Percentiles rank a stretch among this genome's conserved stretches.
Evolutionary conservation across 2,113 vertebrate genomes (phyloP).

Genomic region (Crypturellus undulatus): DNA sequence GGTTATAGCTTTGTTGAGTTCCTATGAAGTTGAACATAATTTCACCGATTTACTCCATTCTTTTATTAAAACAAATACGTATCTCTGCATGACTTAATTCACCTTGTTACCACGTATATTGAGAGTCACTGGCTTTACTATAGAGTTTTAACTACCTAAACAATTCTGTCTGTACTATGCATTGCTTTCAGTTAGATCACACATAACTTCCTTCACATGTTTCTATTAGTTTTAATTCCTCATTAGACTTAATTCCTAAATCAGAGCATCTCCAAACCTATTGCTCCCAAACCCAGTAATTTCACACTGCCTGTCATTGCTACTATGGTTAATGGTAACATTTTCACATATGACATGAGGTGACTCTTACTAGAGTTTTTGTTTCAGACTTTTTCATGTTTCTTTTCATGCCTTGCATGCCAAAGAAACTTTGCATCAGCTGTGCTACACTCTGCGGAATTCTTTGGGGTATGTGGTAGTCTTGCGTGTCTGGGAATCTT

Average conservation of each 20-base stretch:
- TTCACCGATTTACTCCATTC: not conserved
- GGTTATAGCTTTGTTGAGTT: not conserved
- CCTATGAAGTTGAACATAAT: not conserved
- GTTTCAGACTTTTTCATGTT: constrained; percentile 30
- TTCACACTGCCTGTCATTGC: constrained; percentile 5
- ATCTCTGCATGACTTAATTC: constrained; percentile 4
- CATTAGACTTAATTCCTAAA: constrained; percentile 39
- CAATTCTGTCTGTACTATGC: constrained; percentile 30
- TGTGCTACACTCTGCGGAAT: constrained; percentile 26
- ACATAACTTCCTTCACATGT: constrained; percentile 25
- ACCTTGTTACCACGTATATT: constrained; percentile 4
- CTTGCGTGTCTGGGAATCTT: constrained; percentile 55
- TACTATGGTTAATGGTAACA: not conserved
- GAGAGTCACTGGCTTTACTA: not conserved
- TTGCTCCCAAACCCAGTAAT: not conserved
- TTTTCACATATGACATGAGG: not conserved
- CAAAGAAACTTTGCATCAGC: constrained; percentile 37
- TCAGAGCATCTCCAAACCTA: constrained; percentile 19
- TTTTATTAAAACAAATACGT: constrained; percentile 27
- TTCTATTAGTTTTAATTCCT: constrained; percentile 59
- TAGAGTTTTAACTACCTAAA: constrained; percentile 57
- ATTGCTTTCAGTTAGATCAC: constrained; percentile 37
- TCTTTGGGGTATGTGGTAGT: constrained; percentile 26
- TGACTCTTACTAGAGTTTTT: constrained; percentile 4
- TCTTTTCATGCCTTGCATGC: not conserved